Evolutionary conservation across 2,797 vertebrate genomes (phyloP), one percentile per base, ranked within the genome.

Genomic region (Petrocephalus schoutedeni): DNA sequence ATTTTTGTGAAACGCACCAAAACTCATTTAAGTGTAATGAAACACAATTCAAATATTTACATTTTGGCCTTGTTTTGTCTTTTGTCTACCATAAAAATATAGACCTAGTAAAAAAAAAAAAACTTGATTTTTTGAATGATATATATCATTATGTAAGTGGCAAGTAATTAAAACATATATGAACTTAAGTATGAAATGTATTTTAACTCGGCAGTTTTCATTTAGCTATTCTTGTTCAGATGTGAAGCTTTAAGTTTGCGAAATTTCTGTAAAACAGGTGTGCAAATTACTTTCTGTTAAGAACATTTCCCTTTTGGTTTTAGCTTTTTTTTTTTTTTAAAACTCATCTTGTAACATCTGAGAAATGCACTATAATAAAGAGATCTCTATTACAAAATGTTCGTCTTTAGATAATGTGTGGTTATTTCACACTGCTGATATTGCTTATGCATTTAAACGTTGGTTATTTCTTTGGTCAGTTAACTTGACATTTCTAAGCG

Each of bases 351-450:
- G 93, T 95, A 95, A 94, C 93, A 93, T 94, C 94, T 95, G 94
- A 95, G 92, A 95, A 95, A 96, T 96, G 94, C 94, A 95, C 94
- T 95, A 95, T 95, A 96, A 94, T 95, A 96, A 96, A 96, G 93
- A 95, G 91, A 94, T 94, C 92, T 96, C 94, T 96, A 96, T 95
- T 95, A 92, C 92, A 92, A 87, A 36, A 83, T 21, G 10, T 51
- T 28, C 28, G 57, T 64, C 45, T 9, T 19, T 41, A 7, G 45
- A 49, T 49, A 1, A n/a, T 49, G 41, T 80, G 16, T 49, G 45
- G 45, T 74, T 71, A 57, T 41, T 16, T 64, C 74, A 8, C 74
- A 36, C 67, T 16, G 67, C 32, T 71, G 32, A 71, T 16, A 71
- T 16, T n/a, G 36, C 74, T 80, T n/a, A n/a, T 0, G 19, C 23